Conservation (phyloP, 2,888 invertebrate genomes). For the Pantelozetes paolii region DNA sequence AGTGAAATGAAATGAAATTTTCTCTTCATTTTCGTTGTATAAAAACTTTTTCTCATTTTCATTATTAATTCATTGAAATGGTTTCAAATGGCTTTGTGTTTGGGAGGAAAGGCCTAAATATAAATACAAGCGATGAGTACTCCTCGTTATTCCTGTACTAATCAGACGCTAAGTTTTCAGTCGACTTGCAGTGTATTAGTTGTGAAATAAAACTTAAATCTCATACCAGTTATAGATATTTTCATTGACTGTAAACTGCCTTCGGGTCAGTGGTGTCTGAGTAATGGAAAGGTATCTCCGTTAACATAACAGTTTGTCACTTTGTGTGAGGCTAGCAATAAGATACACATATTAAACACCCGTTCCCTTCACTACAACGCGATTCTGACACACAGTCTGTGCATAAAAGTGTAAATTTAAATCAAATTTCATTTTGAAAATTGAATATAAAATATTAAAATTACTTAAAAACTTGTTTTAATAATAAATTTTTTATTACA, state of each 20-base stretch:
- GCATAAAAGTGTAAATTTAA: background rate
- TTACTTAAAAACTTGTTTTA: background rate
- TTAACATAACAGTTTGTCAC: slow-evolving; percentile 18
- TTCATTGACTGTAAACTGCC: slow-evolving; percentile 12
- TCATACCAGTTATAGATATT: background rate
- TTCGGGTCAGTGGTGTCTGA: background rate
- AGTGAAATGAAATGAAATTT: slow-evolving; percentile 10
- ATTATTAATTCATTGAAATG: slow-evolving; percentile 33
- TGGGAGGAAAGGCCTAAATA: too few relatives aligned
- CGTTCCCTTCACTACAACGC: background rate
- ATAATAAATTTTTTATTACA: slow-evolving; percentile 8
- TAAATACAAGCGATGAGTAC: too few relatives aligned
- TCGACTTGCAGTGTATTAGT: too few relatives aligned
- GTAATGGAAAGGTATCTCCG: background rate
- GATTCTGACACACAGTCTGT: too few relatives aligned
- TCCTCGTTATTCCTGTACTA: too few relatives aligned
- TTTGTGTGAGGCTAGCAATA: slow-evolving; percentile 6
- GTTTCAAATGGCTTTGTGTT: too few relatives aligned
- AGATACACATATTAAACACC: slow-evolving; percentile 21
- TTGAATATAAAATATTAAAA: slow-evolving; percentile 27
- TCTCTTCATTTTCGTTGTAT: background rate
- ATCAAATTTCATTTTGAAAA: slow-evolving; percentile 15
- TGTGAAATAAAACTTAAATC: background rate
- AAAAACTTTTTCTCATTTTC: slow-evolving; percentile 17
- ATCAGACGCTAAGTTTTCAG: too few relatives aligned